These are phyloP conservation scores for Sphaerodactylus townsendi DNA, from an alignment of 2,113 vertebrate species.

Conservation along the genomic window DNA sequence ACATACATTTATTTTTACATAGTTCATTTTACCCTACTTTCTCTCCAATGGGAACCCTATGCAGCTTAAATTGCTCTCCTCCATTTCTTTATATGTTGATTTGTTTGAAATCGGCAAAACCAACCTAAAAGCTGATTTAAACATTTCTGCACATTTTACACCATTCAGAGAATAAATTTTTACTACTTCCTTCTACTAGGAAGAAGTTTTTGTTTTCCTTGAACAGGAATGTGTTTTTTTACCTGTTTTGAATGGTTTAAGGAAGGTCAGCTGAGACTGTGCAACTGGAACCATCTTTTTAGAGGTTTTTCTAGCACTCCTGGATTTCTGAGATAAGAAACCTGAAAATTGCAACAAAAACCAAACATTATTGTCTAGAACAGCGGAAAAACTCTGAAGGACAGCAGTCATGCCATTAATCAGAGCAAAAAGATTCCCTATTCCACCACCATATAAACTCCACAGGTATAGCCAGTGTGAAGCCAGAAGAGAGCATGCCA, in stretches of 20 bases:
- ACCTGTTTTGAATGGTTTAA: conserved; percentile 87
- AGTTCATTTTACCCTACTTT: too few relatives aligned
- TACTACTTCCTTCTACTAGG: too few relatives aligned
- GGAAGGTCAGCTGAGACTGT: conserved; percentile 84
- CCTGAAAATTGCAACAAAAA: conserved; percentile 55
- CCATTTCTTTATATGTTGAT: too few relatives aligned
- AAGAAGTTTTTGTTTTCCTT: neutral
- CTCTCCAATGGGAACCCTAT: too few relatives aligned
- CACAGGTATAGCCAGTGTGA: neutral
- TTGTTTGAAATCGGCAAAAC: too few relatives aligned
- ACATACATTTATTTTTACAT: too few relatives aligned
- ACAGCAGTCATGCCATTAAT: neutral
- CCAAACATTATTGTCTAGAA: neutral
- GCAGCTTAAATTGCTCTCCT: too few relatives aligned
- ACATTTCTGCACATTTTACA: too few relatives aligned
- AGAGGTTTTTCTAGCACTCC: conserved; percentile 50
- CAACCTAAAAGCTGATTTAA: too few relatives aligned
- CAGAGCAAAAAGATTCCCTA: neutral
- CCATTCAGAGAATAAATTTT: neutral
- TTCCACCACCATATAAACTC: neutral
- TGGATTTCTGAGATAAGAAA: conserved; percentile 47
- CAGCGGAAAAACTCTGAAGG: neutral
- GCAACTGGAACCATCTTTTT: conserved; percentile 79
- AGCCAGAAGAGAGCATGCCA: too few relatives aligned
- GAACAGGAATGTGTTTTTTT: conserved; percentile 42